Percentiles rank a stretch among this genome's conserved stretches.
These are phyloP conservation scores for Drosophila picticornis DNA, from an alignment of 2,888 invertebrate genomes.

Conservation along the genomic window DNA sequence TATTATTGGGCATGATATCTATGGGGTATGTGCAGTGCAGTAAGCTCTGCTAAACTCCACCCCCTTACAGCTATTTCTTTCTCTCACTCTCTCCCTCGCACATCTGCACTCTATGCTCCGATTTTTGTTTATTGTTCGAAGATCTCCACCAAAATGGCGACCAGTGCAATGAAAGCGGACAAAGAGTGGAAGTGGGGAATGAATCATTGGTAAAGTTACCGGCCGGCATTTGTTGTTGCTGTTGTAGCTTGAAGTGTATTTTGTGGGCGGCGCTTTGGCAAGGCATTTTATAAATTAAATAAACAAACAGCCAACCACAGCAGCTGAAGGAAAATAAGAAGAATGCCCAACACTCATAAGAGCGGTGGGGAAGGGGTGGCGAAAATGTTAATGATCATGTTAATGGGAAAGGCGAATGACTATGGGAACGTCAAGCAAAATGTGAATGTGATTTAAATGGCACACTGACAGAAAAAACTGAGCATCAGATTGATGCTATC, in stretches of 20 bases:
- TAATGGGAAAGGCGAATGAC: constrained; percentile 55
- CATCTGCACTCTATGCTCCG: not conserved
- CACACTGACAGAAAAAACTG: not conserved
- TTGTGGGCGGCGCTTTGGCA: constrained; percentile 66
- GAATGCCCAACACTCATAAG: not conserved
- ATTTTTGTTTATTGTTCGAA: not conserved
- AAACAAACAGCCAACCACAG: constrained; percentile 72
- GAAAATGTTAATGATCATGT: constrained; percentile 55
- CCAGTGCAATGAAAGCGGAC: not conserved
- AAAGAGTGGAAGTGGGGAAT: not conserved
- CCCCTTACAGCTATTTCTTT: not conserved
- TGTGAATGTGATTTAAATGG: not conserved
- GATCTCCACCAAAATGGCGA: constrained; percentile 34
- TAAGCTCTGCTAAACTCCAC: constrained; percentile 10
- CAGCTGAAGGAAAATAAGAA: constrained; percentile 5
- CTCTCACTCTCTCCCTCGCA: not conserved
- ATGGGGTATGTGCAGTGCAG: not conserved
- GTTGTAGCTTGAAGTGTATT: constrained; percentile 12
- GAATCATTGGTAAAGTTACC: constrained; percentile 24
- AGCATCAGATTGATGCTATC: not conserved
- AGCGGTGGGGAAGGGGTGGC: not conserved
- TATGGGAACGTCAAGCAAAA: constrained; percentile 23
- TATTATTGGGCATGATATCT: not conserved
- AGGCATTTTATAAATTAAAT: constrained; percentile 67
- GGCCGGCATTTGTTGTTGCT: constrained; percentile 35